A percentile compares a stretch with the other conserved stretches of the same genome.
phyloP scores from a whole-genome alignment of 35 echinoderm and acorn worm genomes.

The Apostichopus japonicus region DNA sequence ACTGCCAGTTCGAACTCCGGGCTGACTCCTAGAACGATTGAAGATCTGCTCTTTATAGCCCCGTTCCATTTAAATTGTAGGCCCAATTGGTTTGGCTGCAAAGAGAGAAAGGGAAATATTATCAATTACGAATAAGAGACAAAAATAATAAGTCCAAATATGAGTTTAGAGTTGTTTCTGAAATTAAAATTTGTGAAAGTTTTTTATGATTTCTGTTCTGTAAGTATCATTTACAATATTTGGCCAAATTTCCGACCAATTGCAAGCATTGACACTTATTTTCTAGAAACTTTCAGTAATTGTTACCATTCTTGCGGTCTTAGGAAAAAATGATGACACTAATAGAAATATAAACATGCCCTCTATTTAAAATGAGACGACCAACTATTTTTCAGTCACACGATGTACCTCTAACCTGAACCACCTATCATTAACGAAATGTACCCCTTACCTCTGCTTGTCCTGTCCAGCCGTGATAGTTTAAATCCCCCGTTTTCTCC shows the following conservation, averaged over 20 bases:
- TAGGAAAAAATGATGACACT: no score
- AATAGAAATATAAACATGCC: no score
- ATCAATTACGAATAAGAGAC: not conserved
- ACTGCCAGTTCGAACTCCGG: conserved; percentile 91
- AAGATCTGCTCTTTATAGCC: conserved; percentile 56
- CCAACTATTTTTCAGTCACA: no score
- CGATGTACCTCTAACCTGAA: no score
- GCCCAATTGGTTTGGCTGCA: conserved; percentile 65
- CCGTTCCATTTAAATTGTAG: conserved; percentile 73
- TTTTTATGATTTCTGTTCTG: no score
- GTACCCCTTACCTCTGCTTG: conserved; percentile 46
- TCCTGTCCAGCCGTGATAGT: conserved; percentile 74
- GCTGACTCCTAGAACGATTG: conserved; percentile 68
- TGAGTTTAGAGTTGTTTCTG: not conserved
- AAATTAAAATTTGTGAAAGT: not conserved
- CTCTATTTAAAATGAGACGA: no score
- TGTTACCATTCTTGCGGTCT: no score
- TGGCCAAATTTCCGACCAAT: no score
- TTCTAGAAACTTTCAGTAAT: no score
- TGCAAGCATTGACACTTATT: no score
- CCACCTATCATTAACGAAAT: no score
- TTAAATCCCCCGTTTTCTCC: conserved; percentile 53
- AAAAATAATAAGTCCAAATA: not conserved
- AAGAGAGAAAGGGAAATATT: not conserved
- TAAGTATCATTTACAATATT: no score